Percentiles rank a stretch among this genome's conserved stretches.
These are phyloP conservation scores for Hydropotes inermis DNA, from an alignment of 2,113 vertebrate genomes.

Conservation along the genomic window DNA sequence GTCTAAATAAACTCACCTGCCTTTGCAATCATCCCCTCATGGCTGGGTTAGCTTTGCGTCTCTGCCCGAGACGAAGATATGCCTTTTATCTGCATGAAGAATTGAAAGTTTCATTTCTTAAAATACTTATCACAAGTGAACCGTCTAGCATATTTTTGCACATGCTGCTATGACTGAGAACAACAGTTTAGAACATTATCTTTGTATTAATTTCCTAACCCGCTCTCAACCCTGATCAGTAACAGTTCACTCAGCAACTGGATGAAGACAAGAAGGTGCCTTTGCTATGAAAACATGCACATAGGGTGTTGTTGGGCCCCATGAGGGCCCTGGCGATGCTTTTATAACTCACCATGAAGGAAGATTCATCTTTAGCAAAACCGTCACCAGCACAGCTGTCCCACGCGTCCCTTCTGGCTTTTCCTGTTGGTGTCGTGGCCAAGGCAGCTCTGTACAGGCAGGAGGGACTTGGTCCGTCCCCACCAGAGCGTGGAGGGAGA, in stretches of 20 bases:
- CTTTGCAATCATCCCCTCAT: fast-evolving
- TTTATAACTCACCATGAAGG: too few relatives aligned
- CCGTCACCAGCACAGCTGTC: fast-evolving
- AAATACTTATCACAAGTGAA: background rate
- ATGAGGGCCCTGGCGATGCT: fast-evolving
- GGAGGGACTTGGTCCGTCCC: background rate
- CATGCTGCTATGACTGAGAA: background rate
- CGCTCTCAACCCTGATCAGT: fast-evolving
- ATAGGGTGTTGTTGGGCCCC: fast-evolving
- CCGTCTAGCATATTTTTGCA: fast-evolving
- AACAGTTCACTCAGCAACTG: background rate
- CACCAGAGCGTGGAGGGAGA: background rate
- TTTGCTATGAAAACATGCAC: fast-evolving
- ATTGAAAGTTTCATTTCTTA: background rate
- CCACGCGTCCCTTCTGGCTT: fast-evolving
- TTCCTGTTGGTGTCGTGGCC: fast-evolving
- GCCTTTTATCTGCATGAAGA: background rate
- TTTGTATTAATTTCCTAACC: background rate
- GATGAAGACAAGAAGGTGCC: fast-evolving
- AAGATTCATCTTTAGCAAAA: background rate
- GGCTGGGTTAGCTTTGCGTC: fast-evolving
- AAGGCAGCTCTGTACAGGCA: background rate
- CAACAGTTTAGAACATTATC: background rate
- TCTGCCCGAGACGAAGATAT: background rate
- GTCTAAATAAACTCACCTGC: too few relatives aligned